phyloP scores from a whole-genome alignment of 1,140 invertebrate species.

The Maniola jurtina region DNA sequence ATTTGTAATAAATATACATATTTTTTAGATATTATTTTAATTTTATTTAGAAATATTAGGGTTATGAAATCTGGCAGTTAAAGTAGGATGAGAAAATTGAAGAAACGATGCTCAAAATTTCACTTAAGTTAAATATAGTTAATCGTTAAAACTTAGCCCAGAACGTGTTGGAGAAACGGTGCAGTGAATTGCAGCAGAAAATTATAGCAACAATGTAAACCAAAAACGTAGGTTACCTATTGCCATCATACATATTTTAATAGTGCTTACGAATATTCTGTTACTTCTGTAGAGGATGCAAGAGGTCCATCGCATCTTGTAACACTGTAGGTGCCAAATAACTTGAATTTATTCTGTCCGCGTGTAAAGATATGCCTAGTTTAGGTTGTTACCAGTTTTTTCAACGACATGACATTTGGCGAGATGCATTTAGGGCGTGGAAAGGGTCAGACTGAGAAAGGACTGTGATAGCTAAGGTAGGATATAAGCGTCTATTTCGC shows the following conservation, averaged over 20 bases:
- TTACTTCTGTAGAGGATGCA: conserved; percentile 45
- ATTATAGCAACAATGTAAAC: conserved; percentile 58
- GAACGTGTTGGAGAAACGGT: conserved; percentile 42
- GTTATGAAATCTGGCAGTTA: conserved; percentile 64
- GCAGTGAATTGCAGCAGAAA: conserved; percentile 35
- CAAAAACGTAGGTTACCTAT: conserved; percentile 77
- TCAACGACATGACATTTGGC: conserved; percentile 66
- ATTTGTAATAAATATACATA: conserved; percentile 67
- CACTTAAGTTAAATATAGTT: conserved; percentile 50
- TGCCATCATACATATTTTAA: conserved; percentile 68
- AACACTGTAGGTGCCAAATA: conserved; percentile 74
- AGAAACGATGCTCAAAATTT: conserved; percentile 67
- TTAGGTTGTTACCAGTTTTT: conserved; percentile 75
- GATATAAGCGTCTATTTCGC: conserved; percentile 72
- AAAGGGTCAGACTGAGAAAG: conserved; percentile 78
- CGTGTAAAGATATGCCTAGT: conserved; percentile 63
- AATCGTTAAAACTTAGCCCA: conserved; percentile 45
- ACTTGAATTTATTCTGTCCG: conserved; percentile 60
- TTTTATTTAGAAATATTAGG: conserved; percentile 74
- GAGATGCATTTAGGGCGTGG: conserved; percentile 73
- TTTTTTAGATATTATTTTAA: conserved; percentile 73
- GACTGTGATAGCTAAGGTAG: conserved; percentile 77
- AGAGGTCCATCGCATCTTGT: conserved; percentile 40
- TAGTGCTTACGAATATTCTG: conserved; percentile 60
- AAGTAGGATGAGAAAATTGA: conserved; percentile 41